Percentiles rank a stretch among this genome's conserved stretches.
These are phyloP conservation scores for Stenolophus ochropezus DNA, from an alignment of 2,888 invertebrate species.

Conservation along the genomic window DNA sequence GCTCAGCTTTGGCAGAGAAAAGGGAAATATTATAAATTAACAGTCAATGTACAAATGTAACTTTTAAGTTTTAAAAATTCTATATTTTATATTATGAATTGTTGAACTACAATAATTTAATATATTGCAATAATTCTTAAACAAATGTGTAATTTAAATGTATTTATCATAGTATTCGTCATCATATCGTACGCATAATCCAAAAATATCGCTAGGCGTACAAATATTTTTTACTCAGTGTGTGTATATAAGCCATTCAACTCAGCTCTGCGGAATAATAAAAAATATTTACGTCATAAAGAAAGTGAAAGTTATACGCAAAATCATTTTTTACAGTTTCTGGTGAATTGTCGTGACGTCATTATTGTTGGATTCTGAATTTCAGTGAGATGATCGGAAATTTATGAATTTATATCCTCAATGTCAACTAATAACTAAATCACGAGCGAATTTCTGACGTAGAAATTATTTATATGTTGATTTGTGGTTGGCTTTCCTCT, in stretches of 20 bases:
- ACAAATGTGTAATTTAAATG: too few species aligned
- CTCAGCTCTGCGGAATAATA: background rate
- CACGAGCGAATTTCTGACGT: background rate
- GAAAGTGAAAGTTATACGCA: slow-evolving; percentile 39
- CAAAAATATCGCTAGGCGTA: background rate
- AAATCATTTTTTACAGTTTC: background rate
- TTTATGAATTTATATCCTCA: background rate
- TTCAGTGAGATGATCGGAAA: background rate
- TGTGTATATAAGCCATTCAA: background rate
- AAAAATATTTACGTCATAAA: slow-evolving; percentile 21
- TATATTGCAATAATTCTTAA: too few species aligned
- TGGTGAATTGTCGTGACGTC: background rate
- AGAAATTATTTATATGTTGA: background rate
- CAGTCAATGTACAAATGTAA: too few species aligned
- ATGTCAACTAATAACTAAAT: background rate
- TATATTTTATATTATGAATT: too few species aligned
- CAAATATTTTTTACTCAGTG: background rate
- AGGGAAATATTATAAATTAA: too few species aligned
- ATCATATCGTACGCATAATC: background rate
- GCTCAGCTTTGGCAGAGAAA: too few species aligned
- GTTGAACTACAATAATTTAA: too few species aligned
- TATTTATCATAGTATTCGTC: too few species aligned
- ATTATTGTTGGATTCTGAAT: background rate
- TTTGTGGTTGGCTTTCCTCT: background rate
- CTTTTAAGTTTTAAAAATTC: too few species aligned